A percentile compares a stretch with the other conserved stretches of the same genome.
Evolutionary conservation across 2,797 vertebrate species (phyloP).

Genomic region (Sebastes diaconus): DNA sequence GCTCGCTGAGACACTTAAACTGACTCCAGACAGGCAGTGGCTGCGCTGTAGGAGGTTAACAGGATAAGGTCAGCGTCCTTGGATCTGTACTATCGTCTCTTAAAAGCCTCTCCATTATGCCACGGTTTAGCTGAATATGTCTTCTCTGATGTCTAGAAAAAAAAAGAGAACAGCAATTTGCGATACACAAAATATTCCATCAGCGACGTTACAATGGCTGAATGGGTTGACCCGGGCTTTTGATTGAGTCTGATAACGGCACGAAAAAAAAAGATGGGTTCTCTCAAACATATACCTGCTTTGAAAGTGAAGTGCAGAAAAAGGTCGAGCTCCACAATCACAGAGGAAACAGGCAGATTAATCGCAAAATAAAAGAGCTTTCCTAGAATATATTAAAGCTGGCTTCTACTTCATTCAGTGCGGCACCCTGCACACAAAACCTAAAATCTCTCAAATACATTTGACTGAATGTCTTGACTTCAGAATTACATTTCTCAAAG

Average conservation of each 20-base stretch:
- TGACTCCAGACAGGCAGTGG: background rate
- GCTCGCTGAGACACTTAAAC: conserved; percentile 1
- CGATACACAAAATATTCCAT: conserved; percentile 19
- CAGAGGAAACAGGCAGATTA: conserved; percentile 26
- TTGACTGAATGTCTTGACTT: conserved; percentile 7
- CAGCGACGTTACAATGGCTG: background rate
- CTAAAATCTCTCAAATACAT: conserved; percentile 1
- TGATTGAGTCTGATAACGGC: conserved; percentile 26
- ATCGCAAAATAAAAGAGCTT: conserved; percentile 28
- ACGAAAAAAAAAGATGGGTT: background rate
- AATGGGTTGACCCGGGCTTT: conserved; percentile 19
- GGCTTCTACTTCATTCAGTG: background rate
- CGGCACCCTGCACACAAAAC: background rate
- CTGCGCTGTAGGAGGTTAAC: conserved; percentile 7
- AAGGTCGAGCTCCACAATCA: conserved; percentile 23
- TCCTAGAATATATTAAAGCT: conserved; percentile 23
- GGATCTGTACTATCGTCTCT: background rate
- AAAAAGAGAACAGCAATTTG: conserved; percentile 27
- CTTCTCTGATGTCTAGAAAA: conserved; percentile 16
- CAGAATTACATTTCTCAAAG: conserved; percentile 16
- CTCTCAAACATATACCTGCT: conserved; percentile 7
- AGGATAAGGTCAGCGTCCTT: conserved; percentile 17
- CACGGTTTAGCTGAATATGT: background rate
- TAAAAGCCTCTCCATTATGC: conserved; percentile 13
- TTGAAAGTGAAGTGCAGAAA: conserved; percentile 33